A percentile compares a stretch with the other conserved stretches of the same genome.
Evolutionary conservation across 2,797 vertebrate species (phyloP).

Genomic region (Hydrophis major): DNA sequence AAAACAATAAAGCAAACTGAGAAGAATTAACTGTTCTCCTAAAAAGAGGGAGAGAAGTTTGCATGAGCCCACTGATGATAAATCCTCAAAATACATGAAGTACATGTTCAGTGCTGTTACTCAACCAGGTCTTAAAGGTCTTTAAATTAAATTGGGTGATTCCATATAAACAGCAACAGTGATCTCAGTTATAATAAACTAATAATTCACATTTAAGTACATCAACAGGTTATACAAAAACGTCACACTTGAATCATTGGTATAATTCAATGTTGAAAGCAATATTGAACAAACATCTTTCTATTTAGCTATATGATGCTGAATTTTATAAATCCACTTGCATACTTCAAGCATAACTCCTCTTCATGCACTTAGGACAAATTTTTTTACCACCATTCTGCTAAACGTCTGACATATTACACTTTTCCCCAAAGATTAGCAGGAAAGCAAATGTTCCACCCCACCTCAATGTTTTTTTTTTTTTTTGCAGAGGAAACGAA

Average conservation of each 20-base stretch:
- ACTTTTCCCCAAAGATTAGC: background rate
- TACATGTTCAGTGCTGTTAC: background rate
- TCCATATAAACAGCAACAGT: background rate
- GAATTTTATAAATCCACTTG: background rate
- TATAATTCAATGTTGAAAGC: background rate
- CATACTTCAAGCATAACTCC: background rate
- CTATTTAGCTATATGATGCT: background rate
- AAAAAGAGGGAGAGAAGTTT: background rate
- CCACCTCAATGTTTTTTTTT: no score
- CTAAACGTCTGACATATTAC: background rate
- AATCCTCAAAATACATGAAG: background rate
- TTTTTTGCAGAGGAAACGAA: background rate
- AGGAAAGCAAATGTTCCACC: background rate
- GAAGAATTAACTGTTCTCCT: background rate
- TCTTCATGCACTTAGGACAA: background rate
- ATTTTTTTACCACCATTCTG: background rate
- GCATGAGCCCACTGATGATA: background rate
- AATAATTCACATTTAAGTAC: background rate
- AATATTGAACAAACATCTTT: background rate
- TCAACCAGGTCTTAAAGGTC: no score
- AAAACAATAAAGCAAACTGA: background rate
- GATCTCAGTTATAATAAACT: background rate
- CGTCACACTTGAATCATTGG: background rate
- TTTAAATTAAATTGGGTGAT: background rate
- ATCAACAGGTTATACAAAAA: background rate